These are phyloP conservation scores for Rhinopithecus roxellana DNA, from an alignment of 2,113 vertebrate species.

Conservation along the genomic window DNA sequence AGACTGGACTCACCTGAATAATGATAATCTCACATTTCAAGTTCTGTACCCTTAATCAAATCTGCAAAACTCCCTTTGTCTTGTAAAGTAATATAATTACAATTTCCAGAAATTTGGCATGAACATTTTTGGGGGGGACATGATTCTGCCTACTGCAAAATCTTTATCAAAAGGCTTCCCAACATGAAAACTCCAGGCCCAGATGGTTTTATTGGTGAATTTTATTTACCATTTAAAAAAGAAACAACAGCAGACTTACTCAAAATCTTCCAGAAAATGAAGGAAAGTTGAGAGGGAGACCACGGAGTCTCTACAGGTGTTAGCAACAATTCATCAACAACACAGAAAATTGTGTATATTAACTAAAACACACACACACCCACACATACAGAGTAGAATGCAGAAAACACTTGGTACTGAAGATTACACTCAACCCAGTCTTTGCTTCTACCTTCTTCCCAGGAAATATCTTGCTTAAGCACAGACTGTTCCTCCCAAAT, in stretches of 20 bases:
- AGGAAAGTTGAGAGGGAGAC: not conserved
- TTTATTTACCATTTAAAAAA: not conserved
- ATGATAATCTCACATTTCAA: not conserved
- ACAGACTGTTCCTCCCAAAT: not conserved
- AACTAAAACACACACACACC: not conserved
- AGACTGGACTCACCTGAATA: not conserved
- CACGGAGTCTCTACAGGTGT: not conserved
- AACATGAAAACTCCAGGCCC: too few relatives aligned
- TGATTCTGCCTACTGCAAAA: too few relatives aligned
- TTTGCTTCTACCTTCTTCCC: not conserved
- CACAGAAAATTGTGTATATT: not conserved
- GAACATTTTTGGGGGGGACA: too few relatives aligned
- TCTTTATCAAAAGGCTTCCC: not conserved
- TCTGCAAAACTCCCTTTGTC: not conserved
- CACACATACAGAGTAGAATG: not conserved
- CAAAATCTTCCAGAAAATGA: not conserved
- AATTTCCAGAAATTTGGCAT: not conserved
- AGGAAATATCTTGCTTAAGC: not conserved
- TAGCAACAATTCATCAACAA: not conserved
- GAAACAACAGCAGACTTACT: not conserved
- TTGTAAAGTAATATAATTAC: not conserved
- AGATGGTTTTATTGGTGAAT: not conserved
- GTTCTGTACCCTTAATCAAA: not conserved
- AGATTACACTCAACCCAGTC: not conserved
- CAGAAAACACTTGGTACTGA: too few relatives aligned